phyloP scores from a whole-genome alignment of 1,140 invertebrate genomes.

The Oncopodura yosiiana region DNA sequence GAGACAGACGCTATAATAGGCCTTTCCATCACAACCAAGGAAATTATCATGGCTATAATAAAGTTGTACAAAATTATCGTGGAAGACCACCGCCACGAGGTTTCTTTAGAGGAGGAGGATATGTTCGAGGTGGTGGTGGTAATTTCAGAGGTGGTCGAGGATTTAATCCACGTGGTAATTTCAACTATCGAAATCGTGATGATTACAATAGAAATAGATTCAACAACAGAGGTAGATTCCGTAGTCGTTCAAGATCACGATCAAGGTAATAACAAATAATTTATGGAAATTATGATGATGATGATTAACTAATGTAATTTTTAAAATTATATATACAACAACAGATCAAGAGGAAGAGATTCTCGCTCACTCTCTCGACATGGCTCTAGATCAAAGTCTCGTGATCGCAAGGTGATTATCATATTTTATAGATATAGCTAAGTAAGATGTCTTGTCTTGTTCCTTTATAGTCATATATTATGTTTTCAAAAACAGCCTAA shows the following conservation, averaged over 20 bases:
- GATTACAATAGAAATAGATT: neutral
- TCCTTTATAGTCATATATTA: no score
- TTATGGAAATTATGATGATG: no score
- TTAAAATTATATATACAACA: no score
- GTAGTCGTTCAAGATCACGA: constrained; percentile 22
- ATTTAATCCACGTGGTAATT: no score
- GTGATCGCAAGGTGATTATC: constrained; percentile 3
- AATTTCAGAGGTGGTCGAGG: neutral
- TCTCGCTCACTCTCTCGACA: neutral
- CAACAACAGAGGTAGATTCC: constrained; percentile 11
- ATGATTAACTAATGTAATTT: no score
- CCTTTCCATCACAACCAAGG: no score
- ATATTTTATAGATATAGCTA: neutral
- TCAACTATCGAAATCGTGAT: neutral
- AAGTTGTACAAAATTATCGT: no score
- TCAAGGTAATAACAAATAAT: constrained; percentile 9
- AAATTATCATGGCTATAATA: no score
- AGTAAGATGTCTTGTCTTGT: no score
- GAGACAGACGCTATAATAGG: no score
- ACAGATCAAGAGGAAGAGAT: neutral
- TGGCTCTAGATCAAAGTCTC: constrained; percentile 11
- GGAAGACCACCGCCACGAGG: no score
- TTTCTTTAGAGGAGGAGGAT: neutral
- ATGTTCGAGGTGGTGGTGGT: neutral
- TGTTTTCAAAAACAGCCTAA: neutral